Conservation (phyloP, 2,888 invertebrate genomes). For the Sclerodermus sp. region DNA sequence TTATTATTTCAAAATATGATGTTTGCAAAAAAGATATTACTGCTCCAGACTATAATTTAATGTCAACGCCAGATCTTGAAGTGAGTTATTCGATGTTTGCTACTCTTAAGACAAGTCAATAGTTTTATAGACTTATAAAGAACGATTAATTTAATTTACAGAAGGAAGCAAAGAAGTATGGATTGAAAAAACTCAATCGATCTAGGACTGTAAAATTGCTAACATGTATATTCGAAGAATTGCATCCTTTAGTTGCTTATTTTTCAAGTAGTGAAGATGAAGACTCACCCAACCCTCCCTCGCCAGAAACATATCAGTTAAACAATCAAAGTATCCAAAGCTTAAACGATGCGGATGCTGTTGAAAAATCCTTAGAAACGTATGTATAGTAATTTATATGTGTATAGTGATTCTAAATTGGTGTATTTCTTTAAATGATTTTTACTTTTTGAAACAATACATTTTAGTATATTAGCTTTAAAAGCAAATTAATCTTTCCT, state of each 20-base stretch:
- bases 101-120: neutral
- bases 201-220: slow-evolving; percentile 61
- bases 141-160: slow-evolving; percentile 33
- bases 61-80: slow-evolving; percentile 61
- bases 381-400: too few relatives aligned
- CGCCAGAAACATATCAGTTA: neutral
- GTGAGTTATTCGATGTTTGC: slow-evolving; percentile 41
- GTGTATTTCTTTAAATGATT: slow-evolving; percentile 7
- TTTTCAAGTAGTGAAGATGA: neutral
- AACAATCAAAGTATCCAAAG: too few relatives aligned
- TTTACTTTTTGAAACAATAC: too few relatives aligned
- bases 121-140: neutral
- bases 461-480: too few relatives aligned
- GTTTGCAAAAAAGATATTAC: slow-evolving; percentile 56
- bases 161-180: slow-evolving; percentile 61
- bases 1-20: neutral
- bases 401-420: neutral
- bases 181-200: slow-evolving; percentile 60
- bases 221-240: slow-evolving; percentile 62
- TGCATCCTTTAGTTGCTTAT: slow-evolving; percentile 55
- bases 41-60: slow-evolving; percentile 59
- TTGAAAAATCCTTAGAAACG: too few relatives aligned
- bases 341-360: too few relatives aligned
- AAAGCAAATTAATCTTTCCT: too few relatives aligned
- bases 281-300: too few relatives aligned